Conservation (phyloP, 2,113 vertebrate genomes). For the Malurus elegans region DNA sequence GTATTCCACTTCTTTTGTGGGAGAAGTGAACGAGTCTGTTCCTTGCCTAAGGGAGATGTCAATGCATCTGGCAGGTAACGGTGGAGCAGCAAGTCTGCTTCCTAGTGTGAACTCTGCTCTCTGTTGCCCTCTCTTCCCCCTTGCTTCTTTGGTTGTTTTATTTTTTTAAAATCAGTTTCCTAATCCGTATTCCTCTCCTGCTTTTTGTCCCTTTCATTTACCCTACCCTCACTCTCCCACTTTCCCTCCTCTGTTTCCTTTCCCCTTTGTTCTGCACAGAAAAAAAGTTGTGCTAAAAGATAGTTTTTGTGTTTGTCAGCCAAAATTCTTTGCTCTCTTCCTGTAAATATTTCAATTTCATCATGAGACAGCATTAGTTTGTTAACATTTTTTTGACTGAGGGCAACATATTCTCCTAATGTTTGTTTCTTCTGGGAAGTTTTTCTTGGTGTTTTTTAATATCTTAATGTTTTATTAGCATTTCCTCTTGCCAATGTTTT, state of each 20-base stretch:
- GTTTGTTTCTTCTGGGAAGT: constrained; percentile 49
- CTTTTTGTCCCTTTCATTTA: neutral
- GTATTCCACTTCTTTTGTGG: neutral
- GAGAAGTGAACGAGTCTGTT: neutral
- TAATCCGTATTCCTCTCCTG: neutral
- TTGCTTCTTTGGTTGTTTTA: neutral
- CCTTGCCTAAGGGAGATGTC: neutral
- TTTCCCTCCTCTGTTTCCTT: neutral
- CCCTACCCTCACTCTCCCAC: neutral
- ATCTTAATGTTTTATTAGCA: constrained; percentile 19
- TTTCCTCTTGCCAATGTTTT: constrained; percentile 50
- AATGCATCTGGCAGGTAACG: neutral
- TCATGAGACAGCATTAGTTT: constrained; percentile 54
- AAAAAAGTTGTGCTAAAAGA: neutral
- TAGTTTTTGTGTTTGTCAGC: neutral
- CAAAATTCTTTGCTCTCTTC: constrained; percentile 33
- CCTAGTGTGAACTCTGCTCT: neutral
- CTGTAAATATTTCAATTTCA: constrained; percentile 61
- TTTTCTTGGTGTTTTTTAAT: constrained; percentile 32
- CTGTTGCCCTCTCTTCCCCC: neutral
- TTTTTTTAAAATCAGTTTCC: neutral
- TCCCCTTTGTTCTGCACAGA: neutral
- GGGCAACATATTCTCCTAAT: constrained; percentile 32
- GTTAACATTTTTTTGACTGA: constrained; percentile 57
- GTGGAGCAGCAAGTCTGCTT: neutral